Evolutionary conservation across 2,797 vertebrate genomes (phyloP).

Genomic region (Pterois miles): DNA sequence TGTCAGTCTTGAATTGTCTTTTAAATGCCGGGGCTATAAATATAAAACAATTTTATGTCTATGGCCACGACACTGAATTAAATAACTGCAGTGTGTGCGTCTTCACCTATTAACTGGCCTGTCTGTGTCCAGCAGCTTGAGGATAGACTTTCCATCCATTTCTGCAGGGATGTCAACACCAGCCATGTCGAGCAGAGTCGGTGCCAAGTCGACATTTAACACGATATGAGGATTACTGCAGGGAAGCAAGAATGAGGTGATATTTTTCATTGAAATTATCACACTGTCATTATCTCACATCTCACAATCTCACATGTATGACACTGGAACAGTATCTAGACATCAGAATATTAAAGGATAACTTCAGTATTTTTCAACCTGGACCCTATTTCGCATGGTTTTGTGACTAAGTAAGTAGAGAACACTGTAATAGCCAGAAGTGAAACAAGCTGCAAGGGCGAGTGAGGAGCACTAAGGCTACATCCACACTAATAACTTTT

Average conservation of each 20-base stretch:
- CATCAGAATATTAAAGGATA: background rate
- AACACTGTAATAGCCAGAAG: background rate
- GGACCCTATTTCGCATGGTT: background rate
- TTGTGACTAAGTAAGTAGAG: background rate
- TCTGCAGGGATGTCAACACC: slow-evolving; percentile 93
- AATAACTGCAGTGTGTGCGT: background rate
- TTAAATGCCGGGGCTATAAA: background rate
- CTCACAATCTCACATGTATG: background rate
- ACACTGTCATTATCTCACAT: background rate
- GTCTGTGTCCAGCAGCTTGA: slow-evolving; percentile 93
- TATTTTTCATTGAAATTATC: background rate
- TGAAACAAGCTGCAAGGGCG: background rate
- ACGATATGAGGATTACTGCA: slow-evolving; percentile 92
- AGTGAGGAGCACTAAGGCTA: background rate
- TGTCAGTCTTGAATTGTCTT: background rate
- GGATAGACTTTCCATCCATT: slow-evolving; percentile 97
- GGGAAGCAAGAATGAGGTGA: background rate
- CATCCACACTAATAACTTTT: background rate
- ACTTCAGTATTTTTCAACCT: background rate
- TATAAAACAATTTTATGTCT: background rate
- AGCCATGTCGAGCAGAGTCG: slow-evolving; percentile 96
- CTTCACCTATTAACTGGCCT: slow-evolving; percentile 91
- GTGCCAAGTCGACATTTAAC: slow-evolving; percentile 94
- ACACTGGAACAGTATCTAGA: background rate
- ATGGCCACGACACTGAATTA: background rate